phyloP scores from a whole-genome alignment of 2,888 invertebrate genomes.

The Luperina nickerlii region DNA sequence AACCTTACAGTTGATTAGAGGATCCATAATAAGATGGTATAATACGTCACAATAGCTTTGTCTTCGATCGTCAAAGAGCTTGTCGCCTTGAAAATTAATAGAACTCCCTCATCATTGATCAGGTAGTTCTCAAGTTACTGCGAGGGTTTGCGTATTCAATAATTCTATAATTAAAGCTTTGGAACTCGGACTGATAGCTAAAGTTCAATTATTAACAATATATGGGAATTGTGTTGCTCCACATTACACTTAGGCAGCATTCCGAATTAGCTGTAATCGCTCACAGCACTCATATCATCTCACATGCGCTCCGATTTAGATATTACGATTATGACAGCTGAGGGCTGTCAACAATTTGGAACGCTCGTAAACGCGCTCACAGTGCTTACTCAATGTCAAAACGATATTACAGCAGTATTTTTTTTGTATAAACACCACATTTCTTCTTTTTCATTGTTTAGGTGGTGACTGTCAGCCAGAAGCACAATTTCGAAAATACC shows the following conservation, averaged over 20 bases:
- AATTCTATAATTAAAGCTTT: slow-evolving; percentile 36
- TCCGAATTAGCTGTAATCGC: no score
- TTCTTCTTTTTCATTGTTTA: no score
- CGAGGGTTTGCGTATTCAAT: slow-evolving; percentile 27
- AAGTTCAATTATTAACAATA: slow-evolving; percentile 21
- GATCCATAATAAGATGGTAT: slow-evolving; percentile 40
- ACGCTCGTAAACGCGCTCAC: no score
- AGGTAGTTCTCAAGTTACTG: slow-evolving; percentile 48
- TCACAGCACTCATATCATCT: no score
- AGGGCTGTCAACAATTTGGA: no score
- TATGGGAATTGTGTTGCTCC: not conserved
- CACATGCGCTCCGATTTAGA: no score
- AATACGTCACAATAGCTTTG: slow-evolving; percentile 51
- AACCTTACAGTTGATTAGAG: slow-evolving; percentile 55
- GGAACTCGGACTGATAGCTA: slow-evolving; percentile 23
- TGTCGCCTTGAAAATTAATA: slow-evolving; percentile 46
- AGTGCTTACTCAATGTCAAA: no score
- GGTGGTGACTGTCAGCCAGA: no score
- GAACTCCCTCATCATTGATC: slow-evolving; percentile 31
- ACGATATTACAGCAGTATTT: no score
- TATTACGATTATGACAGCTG: no score
- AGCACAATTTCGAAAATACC: no score
- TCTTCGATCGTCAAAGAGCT: slow-evolving; percentile 40
- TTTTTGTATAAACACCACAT: no score
- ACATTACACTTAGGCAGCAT: not conserved